Evolutionary conservation across 23 tunicate genomes (phyloP), one percentile per base, ranked within the genome.

Genomic region (Oikopleura dioica): DNA sequence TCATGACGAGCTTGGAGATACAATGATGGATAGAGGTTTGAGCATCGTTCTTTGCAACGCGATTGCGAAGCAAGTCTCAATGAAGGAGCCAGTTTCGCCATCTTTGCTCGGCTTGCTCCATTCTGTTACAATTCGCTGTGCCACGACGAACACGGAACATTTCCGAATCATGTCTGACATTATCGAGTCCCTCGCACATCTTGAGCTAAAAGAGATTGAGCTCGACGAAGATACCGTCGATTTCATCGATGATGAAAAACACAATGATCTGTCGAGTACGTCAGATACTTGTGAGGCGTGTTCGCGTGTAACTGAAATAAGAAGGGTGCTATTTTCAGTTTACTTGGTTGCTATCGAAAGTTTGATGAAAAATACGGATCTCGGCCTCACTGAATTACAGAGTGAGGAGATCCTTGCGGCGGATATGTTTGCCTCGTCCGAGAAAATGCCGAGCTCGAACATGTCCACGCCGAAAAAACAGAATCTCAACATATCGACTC

Each of bases 1-100:
- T 31, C 72, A 63, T 28, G 26, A 63, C 26, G 72, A 63, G 26
- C 72, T 63, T 63, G 72, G 72, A 2, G 72, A 63, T 28, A 63
- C 72, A 16, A 63, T 63, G 72, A 2, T 63, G 33, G 72, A 63
- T 63, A 24, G 72, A 63, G 72, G 72, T 21, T 28, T 63, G 33
- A 63, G 72, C 26, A 63, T 63, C 33, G 72, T 63, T 23, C 33
- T 63, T 2, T 63, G 72, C 72, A 63, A 63, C 33, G 72, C 26
- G 4, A 63, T 63, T 2, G 26, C 4, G 16, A 23, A 31, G 33
- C 72, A 63, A 28, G 16, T 4, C 26, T 23, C 16, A 12, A 24
- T 2, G 72, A 63, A 31, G 16, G 30, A 63, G 33, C 72, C 72
- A 63, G 33, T 63, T 28, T 63, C 72, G 33, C 72, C 72, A 24